Evolutionary conservation across 2,113 vertebrate genomes (phyloP).

Genomic region (Antennarius striatus): DNA sequence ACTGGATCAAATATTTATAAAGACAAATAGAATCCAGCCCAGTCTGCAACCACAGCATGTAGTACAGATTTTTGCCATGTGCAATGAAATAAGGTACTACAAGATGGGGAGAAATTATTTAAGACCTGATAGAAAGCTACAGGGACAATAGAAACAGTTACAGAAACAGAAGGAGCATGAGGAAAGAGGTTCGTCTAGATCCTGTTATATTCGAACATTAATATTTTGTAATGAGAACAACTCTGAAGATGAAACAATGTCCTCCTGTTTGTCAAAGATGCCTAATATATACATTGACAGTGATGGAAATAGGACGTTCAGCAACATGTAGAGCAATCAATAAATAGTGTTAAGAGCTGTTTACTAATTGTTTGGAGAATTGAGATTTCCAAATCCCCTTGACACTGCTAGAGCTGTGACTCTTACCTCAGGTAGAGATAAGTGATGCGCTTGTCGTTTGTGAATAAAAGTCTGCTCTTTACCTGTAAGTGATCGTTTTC

Average conservation of each 20-base stretch:
- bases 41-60: constrained; percentile 56
- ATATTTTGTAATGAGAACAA: background rate
- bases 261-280: no score
- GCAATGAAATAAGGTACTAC: constrained; percentile 62
- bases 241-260: background rate
- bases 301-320: no score
- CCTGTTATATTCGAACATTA: background rate
- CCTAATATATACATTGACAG: no score
- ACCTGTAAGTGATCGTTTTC: constrained; percentile 89
- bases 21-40: constrained; percentile 71
- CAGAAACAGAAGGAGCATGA: constrained; percentile 9
- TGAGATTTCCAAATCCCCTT: no score
- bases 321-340: no score
- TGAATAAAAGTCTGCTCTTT: constrained; percentile 7
- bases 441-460: background rate
- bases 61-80: constrained; percentile 65
- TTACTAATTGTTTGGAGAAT: no score
- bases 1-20: constrained; percentile 78
- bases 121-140: constrained; percentile 26
- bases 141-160: constrained; percentile 18
- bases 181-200: background rate
- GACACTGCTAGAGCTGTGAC: no score
- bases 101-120: constrained; percentile 49
- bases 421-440: no score
- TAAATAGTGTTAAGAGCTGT: no score